Evolutionary conservation across 2,113 vertebrate genomes (phyloP).

Genomic region (Notothenia coriiceps): DNA sequence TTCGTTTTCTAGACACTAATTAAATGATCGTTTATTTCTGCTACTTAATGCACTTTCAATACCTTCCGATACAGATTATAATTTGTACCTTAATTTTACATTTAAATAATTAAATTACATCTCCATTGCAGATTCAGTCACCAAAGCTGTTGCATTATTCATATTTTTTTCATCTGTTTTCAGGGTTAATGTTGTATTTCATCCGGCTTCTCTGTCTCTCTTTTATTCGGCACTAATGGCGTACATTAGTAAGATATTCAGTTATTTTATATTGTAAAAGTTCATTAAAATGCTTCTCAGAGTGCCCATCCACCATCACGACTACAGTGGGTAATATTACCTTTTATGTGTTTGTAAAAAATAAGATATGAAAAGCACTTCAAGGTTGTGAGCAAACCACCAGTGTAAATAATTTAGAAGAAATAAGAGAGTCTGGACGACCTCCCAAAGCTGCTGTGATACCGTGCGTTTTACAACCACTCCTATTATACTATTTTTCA

Average conservation of each 20-base stretch:
- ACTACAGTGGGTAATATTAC: background rate
- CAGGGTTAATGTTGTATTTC: slow-evolving; percentile 12
- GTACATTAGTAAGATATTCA: slow-evolving; percentile 32
- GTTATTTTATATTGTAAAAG: slow-evolving; percentile 12
- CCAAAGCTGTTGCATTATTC: background rate
- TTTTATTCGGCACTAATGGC: slow-evolving; percentile 52
- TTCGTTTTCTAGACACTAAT: background rate
- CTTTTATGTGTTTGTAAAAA: slow-evolving; percentile 22
- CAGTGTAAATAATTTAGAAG: slow-evolving; percentile 8
- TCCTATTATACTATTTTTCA: background rate
- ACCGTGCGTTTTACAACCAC: background rate
- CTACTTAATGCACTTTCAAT: background rate
- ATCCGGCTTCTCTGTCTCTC: background rate
- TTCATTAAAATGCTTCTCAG: slow-evolving; percentile 5
- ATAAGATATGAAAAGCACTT: slow-evolving; percentile 22
- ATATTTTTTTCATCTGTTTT: slow-evolving; percentile 6
- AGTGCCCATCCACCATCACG: background rate
- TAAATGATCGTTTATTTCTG: background rate
- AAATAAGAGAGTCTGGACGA: background rate
- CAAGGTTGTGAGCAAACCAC: background rate
- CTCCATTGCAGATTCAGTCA: background rate
- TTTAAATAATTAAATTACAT: background rate
- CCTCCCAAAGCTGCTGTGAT: background rate
- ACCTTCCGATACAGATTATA: too few species aligned
- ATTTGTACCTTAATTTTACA: too few species aligned